These are phyloP conservation scores for Plestiodon gilberti DNA, from an alignment of 2,113 vertebrate genomes.

Conservation along the genomic window DNA sequence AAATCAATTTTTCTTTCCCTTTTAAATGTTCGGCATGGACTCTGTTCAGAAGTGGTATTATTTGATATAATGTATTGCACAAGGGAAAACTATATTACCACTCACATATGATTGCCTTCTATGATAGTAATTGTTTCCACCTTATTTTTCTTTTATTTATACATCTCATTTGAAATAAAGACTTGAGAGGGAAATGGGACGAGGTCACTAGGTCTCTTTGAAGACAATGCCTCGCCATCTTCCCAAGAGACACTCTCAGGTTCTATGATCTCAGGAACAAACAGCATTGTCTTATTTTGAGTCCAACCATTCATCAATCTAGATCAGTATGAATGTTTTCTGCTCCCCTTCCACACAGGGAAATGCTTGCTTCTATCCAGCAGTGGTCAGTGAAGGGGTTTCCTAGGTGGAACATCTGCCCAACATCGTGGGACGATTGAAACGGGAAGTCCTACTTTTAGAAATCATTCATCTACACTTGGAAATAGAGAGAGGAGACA, in stretches of 20 bases:
- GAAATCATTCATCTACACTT: no score
- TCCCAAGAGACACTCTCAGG: neutral
- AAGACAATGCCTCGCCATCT: slow-evolving; percentile 16
- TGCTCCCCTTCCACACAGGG: neutral
- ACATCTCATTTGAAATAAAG: slow-evolving; percentile 44
- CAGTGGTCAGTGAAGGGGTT: no score
- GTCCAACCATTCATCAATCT: neutral
- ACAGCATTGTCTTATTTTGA: neutral
- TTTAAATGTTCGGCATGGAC: slow-evolving; percentile 57
- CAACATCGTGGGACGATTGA: no score
- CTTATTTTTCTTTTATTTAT: slow-evolving; percentile 60
- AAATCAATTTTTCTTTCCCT: slow-evolving; percentile 69
- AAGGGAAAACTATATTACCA: slow-evolving; percentile 59
- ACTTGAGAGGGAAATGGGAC: slow-evolving; percentile 30
- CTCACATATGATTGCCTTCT: slow-evolving; percentile 62
- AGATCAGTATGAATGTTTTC: neutral
- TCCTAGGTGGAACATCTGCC: no score
- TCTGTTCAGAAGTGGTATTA: slow-evolving; percentile 63
- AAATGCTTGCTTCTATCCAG: no score
- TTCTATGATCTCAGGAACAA: neutral
- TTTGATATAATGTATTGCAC: slow-evolving; percentile 63
- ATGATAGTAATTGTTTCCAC: slow-evolving; percentile 58
- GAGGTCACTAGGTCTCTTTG: neutral
- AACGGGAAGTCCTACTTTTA: no score
- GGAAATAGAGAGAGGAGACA: no score